Evolutionary conservation across 2,797 vertebrate genomes (phyloP), one percentile per base, ranked within the genome.

Genomic region (Macrochelys suwanniensis): DNA sequence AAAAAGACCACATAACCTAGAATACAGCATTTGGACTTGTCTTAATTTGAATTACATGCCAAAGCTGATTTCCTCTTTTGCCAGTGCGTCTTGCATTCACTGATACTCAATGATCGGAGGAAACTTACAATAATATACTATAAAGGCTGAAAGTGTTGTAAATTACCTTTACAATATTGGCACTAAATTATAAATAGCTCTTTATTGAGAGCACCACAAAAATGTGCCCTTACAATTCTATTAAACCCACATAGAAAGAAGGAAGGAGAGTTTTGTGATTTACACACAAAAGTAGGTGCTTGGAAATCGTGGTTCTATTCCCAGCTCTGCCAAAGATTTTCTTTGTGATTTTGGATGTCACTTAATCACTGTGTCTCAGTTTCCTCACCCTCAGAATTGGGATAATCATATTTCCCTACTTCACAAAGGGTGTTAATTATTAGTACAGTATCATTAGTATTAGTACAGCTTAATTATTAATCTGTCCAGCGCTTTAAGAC

Each of bases 11-110:
- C 82, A 31, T 84, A 84, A 68, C 49, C 21, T 88, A 87, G 87
- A 95, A 82, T 50, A 93, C 91, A 93, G 74, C 80, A 87, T 23
- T 94, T 49, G 56, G 84, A n/a, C 25, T 85, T 56, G 45, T 82
- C 91, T 65, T 87, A 92, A 89, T 53, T 80, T 42, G 21, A 92
- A 87, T 74, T 68, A 82, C 3, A 49, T 28, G 51, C 80, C 89
- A 95, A 95, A 92, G 49, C 23, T 82, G 61, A 80, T 49, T 59
- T 71, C 65, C 68, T 76, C 93, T 78, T 91, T 53, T 90, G 53
- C 42, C 80, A 91, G 37, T 84, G 87, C 74, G 91, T 85, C 78
- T 74, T 87, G 42, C 17, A 87, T 82, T 92, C 78, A 51, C 33
- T 16, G 59, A 45, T 4, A 33, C 31, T 61, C 19, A 78, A 68